These are phyloP conservation scores for Bothrops jararaca DNA, from an alignment of 2,113 vertebrate genomes.

Conservation along the genomic window DNA sequence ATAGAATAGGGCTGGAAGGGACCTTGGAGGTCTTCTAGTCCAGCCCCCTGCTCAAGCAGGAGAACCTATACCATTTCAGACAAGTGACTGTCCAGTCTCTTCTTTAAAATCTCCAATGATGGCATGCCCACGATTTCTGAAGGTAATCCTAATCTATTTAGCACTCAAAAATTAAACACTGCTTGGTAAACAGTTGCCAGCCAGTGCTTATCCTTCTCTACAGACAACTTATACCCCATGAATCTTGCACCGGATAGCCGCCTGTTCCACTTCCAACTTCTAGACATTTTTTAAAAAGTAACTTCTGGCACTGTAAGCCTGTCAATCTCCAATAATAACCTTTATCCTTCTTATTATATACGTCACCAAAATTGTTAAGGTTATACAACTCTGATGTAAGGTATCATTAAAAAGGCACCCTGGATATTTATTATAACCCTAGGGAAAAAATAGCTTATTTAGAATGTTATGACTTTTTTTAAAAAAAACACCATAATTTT, in stretches of 20 bases:
- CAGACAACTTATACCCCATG: not conserved
- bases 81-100: too few relatives aligned
- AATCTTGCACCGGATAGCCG: not conserved
- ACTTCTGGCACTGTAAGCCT: slow-evolving; percentile 19
- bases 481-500: not conserved
- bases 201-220: not conserved
- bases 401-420: not conserved
- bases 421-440: not conserved
- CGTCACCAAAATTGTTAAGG: slow-evolving; percentile 26
- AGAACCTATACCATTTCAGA: too few relatives aligned
- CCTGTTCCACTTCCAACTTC: not conserved
- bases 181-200: not conserved
- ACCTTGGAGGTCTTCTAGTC: too few relatives aligned
- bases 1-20: too few relatives aligned
- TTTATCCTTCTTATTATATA: not conserved
- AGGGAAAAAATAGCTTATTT: not conserved
- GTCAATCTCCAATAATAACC: slow-evolving; percentile 9
- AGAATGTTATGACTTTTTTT: not conserved
- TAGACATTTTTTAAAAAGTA: not conserved
- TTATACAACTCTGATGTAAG: slow-evolving; percentile 13
- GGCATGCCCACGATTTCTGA: too few relatives aligned
- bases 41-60: too few relatives aligned
- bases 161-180: not conserved
- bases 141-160: not conserved
- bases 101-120: too few relatives aligned